Conservation (phyloP, 2,797 vertebrate genomes). For the Vireo griseus region DNA sequence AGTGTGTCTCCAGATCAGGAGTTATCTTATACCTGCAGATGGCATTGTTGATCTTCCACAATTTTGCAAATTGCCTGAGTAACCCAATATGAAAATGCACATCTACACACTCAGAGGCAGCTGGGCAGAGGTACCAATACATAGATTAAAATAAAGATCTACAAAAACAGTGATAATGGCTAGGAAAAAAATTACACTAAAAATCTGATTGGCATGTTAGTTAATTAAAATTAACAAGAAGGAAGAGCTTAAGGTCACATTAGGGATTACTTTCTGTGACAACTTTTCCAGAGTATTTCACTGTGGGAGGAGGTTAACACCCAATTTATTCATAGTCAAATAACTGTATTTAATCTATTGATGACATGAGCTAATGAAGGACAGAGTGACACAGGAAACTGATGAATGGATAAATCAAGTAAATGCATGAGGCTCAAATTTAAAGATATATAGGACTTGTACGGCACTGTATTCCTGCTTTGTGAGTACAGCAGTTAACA, state of each 20-base stretch:
- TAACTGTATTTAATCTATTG: conserved; percentile 56
- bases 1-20: neutral
- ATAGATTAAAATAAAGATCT: conserved; percentile 70
- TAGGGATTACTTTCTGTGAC: conserved; percentile 52
- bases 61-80: neutral
- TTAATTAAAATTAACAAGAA: conserved; percentile 74
- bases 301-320: conserved; percentile 49
- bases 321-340: conserved; percentile 60
- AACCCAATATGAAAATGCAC: neutral
- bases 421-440: neutral
- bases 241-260: conserved; percentile 60
- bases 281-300: conserved; percentile 64
- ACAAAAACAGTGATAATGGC: conserved; percentile 62
- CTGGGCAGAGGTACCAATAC: conserved; percentile 59
- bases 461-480: neutral
- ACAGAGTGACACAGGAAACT: conserved; percentile 14
- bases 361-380: conserved; percentile 30
- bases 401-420: neutral
- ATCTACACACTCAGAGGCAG: neutral
- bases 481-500: neutral
- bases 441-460: neutral
- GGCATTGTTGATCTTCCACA: conserved; percentile 73
- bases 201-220: conserved; percentile 64
- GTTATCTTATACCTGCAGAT: conserved; percentile 64
- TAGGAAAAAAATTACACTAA: conserved; percentile 3